phyloP scores from a whole-genome alignment of 2,113 vertebrate species.

The Pterocles orientalis region DNA sequence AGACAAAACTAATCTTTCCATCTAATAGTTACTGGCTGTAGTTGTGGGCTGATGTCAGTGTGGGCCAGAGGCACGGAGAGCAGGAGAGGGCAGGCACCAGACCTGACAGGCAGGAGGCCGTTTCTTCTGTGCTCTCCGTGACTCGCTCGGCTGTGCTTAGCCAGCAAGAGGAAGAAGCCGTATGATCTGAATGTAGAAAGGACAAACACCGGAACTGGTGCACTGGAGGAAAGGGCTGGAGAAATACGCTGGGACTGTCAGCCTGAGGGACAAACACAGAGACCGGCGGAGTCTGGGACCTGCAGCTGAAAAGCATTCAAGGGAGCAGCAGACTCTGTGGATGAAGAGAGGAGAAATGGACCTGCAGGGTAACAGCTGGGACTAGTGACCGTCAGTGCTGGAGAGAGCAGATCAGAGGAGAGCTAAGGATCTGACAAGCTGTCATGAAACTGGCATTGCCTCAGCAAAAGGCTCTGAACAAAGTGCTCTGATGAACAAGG shows the following conservation, averaged over 20 bases:
- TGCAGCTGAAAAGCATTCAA: background rate
- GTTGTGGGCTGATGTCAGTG: background rate
- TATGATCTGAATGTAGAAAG: background rate
- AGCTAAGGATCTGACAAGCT: background rate
- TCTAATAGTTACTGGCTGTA: background rate
- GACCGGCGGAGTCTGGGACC: background rate
- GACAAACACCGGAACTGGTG: background rate
- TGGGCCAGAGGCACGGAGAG: background rate
- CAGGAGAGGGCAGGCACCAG: background rate
- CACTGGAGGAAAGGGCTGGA: slow-evolving; percentile 13
- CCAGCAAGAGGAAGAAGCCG: background rate
- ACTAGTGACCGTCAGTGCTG: background rate
- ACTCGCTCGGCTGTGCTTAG: accelerated
- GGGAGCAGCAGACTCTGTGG: background rate
- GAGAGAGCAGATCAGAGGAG: background rate
- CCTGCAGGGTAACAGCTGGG: background rate
- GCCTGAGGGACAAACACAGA: background rate
- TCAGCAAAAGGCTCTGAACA: background rate
- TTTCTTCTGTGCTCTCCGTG: background rate
- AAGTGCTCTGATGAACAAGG: background rate
- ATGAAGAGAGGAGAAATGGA: background rate
- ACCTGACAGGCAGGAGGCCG: background rate
- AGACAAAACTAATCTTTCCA: background rate
- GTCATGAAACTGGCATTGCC: background rate
- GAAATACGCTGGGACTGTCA: background rate